Evolutionary conservation across 64 coral and sea anemone genomes (phyloP), one percentile per base, ranked within the genome.

Genomic region (Montipora sp.): DNA sequence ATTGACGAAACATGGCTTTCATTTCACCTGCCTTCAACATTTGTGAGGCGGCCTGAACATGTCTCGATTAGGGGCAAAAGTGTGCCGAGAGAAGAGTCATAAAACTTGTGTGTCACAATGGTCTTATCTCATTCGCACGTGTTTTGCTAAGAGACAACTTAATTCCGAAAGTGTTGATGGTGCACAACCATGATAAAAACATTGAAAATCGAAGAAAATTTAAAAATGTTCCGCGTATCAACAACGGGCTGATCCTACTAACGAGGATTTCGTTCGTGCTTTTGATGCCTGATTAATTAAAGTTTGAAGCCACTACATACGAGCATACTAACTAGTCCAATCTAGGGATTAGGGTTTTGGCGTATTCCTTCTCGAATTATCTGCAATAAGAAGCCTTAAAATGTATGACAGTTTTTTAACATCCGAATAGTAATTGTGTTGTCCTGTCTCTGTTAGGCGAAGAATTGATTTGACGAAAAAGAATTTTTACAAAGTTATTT

Each of bases 141-240:
- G 90, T 92, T 92, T 81, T 49, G 72, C 90, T 84, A 63, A 83
- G 90, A 92, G 80, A 92, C 90, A 92, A 85, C 45, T 71, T 10
- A 7, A 85, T 13, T 67, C 46, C 46, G 47, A 71, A 85, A 85
- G 9, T 61, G 9, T 18, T 13, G 27, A 82, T 45, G 16, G 22
- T 61, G 59, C 15, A 48, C 18, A 5, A 82, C 23, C 45, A 45
- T 63, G 9, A 22, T 82, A 10, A 63, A 65, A 43, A 5, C 27
- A 46, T 9, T 20, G 79, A 81, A 63, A 6, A 57, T 57, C 53
- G 53, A 57, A 36, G 36, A 80, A 15, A 60, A 61, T 61, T 11
- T 16, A 19, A 50, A 49, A n/a, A 15, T 15, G 47, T 78, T 63
- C 60, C 3, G 3, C 3, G 44, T 78, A 48, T 11, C 44, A 3